phyloP scores from a whole-genome alignment of 2,113 vertebrate species.

The Sylvia atricapilla region DNA sequence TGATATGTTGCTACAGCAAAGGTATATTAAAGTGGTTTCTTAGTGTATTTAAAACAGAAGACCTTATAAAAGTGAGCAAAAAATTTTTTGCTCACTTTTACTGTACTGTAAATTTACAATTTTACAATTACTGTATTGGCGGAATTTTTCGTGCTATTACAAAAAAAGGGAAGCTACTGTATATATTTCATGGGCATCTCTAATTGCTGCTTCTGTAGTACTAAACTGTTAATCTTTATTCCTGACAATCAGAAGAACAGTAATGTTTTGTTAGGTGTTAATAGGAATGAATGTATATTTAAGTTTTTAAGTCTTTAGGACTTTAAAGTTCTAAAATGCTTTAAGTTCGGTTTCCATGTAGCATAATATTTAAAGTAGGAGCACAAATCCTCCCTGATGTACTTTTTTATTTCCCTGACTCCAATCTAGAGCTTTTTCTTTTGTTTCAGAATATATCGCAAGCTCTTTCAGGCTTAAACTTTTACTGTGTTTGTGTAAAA shows the following conservation, averaged over 20 bases:
- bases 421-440: background rate
- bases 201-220: background rate
- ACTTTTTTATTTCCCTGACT: background rate
- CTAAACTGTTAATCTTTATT: background rate
- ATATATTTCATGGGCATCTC: accelerated
- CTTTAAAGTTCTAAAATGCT: background rate
- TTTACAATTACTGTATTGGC: background rate
- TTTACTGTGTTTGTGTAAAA: background rate
- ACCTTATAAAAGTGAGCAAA: background rate
- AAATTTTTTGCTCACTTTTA: no score
- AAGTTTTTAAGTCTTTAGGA: background rate
- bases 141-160: background rate
- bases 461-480: background rate
- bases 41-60: background rate
- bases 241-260: background rate
- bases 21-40: background rate
- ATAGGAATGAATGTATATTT: background rate
- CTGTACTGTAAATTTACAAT: no score
- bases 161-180: background rate
- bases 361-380: background rate
- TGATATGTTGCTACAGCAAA: background rate
- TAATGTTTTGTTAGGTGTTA: background rate
- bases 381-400: background rate
- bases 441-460: background rate
- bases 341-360: background rate